These are phyloP conservation scores for Ictidomys tridecemlineatus DNA, from an alignment of 2,113 vertebrate species.

Conservation along the genomic window DNA sequence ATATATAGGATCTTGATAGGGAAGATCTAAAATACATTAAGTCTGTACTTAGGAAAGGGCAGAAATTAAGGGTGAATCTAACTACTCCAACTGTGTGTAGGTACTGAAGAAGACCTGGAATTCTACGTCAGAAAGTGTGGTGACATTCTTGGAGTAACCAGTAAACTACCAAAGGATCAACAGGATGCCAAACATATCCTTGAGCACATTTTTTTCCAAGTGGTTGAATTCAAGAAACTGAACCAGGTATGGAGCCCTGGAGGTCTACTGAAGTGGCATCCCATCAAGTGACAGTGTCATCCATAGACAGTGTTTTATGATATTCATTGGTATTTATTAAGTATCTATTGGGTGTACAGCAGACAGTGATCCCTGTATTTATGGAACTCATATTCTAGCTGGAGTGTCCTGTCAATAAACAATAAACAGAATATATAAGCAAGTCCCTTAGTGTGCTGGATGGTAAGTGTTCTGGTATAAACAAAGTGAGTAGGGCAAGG, in stretches of 20 bases:
- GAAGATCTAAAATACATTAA: background rate
- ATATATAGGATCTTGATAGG: background rate
- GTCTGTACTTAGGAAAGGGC: background rate
- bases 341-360: background rate
- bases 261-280: background rate
- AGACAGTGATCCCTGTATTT: background rate
- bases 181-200: slow-evolving; percentile 95
- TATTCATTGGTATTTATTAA: background rate
- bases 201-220: slow-evolving; percentile 97
- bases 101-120: slow-evolving; percentile 97
- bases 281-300: background rate
- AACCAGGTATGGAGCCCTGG: slow-evolving; percentile 91
- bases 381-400: background rate
- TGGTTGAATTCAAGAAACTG: slow-evolving; percentile 98
- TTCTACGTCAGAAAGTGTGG: slow-evolving; percentile 97
- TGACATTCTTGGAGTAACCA: slow-evolving; percentile 95
- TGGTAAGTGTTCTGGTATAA: background rate
- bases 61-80: background rate
- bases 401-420: background rate
- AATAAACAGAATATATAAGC: background rate
- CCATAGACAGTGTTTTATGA: background rate
- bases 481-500: background rate
- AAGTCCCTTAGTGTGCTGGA: background rate
- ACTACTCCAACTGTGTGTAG: slow-evolving; percentile 81
- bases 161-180: slow-evolving; percentile 94